Base-by-base conservation (phyloP, 2,113 vertebrate genomes). In the Austrofundulus limnaeus region DNA sequence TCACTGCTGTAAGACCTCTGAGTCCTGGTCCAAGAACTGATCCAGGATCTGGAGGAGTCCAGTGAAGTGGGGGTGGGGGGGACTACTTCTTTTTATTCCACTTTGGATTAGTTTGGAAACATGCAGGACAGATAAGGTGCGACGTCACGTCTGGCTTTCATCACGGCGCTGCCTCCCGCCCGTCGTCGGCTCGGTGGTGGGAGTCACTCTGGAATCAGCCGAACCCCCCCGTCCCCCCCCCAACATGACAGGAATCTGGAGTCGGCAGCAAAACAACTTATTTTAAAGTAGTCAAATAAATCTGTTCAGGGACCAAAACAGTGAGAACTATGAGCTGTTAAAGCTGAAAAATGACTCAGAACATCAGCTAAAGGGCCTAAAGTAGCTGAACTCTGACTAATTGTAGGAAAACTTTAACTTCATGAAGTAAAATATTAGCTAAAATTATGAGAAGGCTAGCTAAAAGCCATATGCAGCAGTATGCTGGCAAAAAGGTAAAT, bases 41-140 rank as follows among this genome's bases (percentile, higher is more conserved):
- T 60, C 69, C 47, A 45, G 47, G 63, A 76, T 61, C 66, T 82
- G 60, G 11, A 79, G 71, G 68, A 87, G 73, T 77, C 56, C 68
- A 66, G 67, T 52, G n/a, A n/a, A n/a, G n/a, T n/a, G n/a, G n/a
- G n/a, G n/a, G n/a, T n/a, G n/a, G n/a, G n/a, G n/a, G n/a, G n/a
- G n/a, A n/a, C n/a, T n/a, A n/a, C n/a, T n/a, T n/a, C n/a, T n/a
- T n/a, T n/a, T n/a, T n/a, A n/a, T n/a, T n/a, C n/a, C n/a, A n/a
- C n/a, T n/a, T n/a, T n/a, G n/a, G n/a, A n/a, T n/a, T n/a, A n/a
- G 67, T 88, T 87, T 88, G 63, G 66, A 87, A 90, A 90, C 85
- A 88, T 84, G 85, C 84, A 71, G 72, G 43, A 81, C 61, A 76
- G 91, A 92, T 92, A 90, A 90, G 85, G 48, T 71, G 76, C 77